Evolutionary conservation across 2,113 vertebrate species (phyloP).

Genomic region (Patagioenas fasciata): DNA sequence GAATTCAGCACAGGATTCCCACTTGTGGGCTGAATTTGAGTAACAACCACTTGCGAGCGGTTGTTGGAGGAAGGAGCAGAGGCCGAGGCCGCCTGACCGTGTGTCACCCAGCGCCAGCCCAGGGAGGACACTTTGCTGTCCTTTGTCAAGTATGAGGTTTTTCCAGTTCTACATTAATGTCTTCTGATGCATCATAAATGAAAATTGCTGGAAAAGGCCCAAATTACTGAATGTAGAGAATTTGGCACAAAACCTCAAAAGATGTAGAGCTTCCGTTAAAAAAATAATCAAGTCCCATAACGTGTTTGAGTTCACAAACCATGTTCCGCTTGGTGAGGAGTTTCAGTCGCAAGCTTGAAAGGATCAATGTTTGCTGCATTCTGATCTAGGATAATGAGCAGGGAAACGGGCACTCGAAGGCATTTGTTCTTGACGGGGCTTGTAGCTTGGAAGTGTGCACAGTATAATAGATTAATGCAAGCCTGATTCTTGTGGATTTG

Average conservation of each 20-base stretch:
- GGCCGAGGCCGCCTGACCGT: background rate
- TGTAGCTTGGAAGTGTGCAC: background rate
- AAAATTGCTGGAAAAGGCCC: background rate
- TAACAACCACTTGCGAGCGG: background rate
- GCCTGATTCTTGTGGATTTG: background rate
- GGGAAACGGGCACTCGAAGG: background rate
- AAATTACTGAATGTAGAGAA: background rate
- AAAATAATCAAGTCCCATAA: background rate
- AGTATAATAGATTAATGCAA: background rate
- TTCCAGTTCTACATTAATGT: background rate
- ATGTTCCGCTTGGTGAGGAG: background rate
- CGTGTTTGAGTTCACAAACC: background rate
- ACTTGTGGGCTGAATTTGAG: background rate
- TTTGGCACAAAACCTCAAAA: background rate
- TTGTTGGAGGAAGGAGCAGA: background rate
- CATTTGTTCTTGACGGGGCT: background rate
- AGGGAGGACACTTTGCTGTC: background rate
- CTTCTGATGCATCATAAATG: background rate
- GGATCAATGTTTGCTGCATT: background rate
- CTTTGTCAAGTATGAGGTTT: background rate
- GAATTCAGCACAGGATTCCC: background rate
- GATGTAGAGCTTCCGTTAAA: background rate
- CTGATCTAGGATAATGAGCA: background rate
- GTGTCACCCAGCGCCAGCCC: background rate
- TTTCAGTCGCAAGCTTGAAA: background rate